A percentile compares a stretch with the other conserved stretches of the same genome.
These are phyloP conservation scores for Ictidomys tridecemlineatus DNA, from an alignment of 2,113 vertebrate species.

Conservation along the genomic window DNA sequence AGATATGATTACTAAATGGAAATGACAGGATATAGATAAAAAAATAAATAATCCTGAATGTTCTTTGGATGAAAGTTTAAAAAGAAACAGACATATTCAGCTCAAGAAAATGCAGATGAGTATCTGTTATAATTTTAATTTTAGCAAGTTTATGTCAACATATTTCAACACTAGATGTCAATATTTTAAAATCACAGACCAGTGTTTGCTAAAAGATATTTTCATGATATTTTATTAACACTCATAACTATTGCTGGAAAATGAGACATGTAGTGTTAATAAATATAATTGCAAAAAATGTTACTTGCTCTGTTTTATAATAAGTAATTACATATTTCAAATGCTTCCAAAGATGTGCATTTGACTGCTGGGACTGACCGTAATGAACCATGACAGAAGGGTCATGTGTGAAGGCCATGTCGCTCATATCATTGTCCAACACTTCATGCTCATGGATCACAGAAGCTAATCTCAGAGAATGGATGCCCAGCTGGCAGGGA, in stretches of 20 bases:
- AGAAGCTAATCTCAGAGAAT: not conserved
- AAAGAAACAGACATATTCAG: slow-evolving; percentile 69
- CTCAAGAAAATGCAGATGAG: slow-evolving; percentile 78
- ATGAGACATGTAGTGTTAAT: slow-evolving; percentile 25
- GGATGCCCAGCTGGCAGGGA: too few relatives aligned
- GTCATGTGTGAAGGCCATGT: not conserved
- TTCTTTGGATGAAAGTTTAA: slow-evolving; percentile 53
- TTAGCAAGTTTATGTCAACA: slow-evolving; percentile 78
- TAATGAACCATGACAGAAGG: not conserved
- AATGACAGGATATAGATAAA: slow-evolving; percentile 67
- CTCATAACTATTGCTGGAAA: slow-evolving; percentile 63
- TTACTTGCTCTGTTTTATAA: not conserved
- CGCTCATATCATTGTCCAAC: rapidly evolving
- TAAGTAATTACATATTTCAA: not conserved
- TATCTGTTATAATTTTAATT: slow-evolving; percentile 81
- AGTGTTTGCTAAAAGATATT: slow-evolving; percentile 73
- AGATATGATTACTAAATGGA: slow-evolving; percentile 70
- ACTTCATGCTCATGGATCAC: not conserved
- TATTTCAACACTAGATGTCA: slow-evolving; percentile 81
- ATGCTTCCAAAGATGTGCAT: not conserved
- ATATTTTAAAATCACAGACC: slow-evolving; percentile 80
- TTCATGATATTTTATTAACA: slow-evolving; percentile 74
- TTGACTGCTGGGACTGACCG: not conserved
- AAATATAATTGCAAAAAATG: not conserved
- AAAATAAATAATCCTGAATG: slow-evolving; percentile 56